phyloP scores from a whole-genome alignment of 2,797 vertebrate genomes.

The Pachyuromys duprasi region DNA sequence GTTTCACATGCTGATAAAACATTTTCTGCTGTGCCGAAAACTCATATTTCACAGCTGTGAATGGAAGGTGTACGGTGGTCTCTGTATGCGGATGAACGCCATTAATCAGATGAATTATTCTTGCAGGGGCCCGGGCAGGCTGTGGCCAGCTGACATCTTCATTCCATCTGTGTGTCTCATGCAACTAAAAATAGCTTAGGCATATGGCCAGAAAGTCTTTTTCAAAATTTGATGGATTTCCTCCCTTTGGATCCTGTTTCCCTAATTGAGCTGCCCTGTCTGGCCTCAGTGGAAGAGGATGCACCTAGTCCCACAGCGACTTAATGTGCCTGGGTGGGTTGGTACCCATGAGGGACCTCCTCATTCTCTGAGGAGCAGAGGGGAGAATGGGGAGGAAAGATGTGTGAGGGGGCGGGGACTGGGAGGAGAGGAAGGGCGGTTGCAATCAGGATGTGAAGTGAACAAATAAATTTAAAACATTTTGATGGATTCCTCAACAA shows the following conservation, averaged over 20 bases:
- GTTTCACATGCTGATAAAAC: background rate
- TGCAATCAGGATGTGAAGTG: too few species aligned
- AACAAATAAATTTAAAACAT: too few species aligned
- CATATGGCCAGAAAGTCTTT: conserved; percentile 20
- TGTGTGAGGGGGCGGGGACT: too few species aligned
- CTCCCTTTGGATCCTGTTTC: too few species aligned
- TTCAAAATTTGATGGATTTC: background rate
- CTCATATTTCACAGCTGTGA: background rate
- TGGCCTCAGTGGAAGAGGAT: too few species aligned
- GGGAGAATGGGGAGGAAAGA: too few species aligned
- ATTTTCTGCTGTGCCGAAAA: background rate
- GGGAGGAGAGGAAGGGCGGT: too few species aligned
- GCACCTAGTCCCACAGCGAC: too few species aligned
- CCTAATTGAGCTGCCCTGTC: too few species aligned
- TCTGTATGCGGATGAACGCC: background rate
- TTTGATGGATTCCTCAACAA: background rate
- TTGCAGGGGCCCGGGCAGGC: background rate
- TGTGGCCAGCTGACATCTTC: conserved; percentile 20
- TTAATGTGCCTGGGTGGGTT: too few species aligned
- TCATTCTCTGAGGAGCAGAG: too few species aligned
- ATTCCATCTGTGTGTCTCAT: background rate
- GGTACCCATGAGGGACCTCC: too few species aligned
- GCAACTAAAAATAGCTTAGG: conserved; percentile 49
- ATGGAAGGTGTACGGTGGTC: accelerated
- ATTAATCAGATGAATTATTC: background rate